Evolutionary conservation across 1,140 invertebrate genomes (phyloP).

Genomic region (Pantala flavescens): DNA sequence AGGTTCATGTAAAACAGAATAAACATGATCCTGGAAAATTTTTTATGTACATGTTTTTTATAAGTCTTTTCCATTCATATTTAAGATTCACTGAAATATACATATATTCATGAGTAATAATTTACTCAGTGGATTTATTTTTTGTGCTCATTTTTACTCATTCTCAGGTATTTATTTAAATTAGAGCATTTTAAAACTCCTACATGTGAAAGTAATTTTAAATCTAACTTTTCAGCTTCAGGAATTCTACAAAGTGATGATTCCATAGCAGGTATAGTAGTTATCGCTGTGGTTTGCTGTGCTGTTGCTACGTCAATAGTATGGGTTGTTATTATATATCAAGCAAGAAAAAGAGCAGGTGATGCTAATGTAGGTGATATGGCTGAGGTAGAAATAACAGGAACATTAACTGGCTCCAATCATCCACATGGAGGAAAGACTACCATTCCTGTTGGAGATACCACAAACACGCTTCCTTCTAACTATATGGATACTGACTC

Average conservation of each 20-base stretch:
- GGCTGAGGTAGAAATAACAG: neutral
- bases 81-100: too few relatives aligned
- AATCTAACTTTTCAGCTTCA: constrained; percentile 31
- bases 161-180: too few relatives aligned
- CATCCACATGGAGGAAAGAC: neutral
- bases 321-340: constrained; percentile 87
- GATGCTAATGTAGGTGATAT: constrained; percentile 15
- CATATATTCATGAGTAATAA: too few relatives aligned
- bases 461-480: constrained; percentile 24
- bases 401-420: neutral
- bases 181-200: too few relatives aligned
- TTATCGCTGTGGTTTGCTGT: constrained; percentile 81
- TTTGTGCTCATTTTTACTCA: too few relatives aligned
- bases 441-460: constrained; percentile 34
- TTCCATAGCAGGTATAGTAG: constrained; percentile 67
- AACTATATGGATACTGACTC: constrained; percentile 33
- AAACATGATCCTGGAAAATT: too few relatives aligned
- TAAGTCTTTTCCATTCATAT: too few relatives aligned
- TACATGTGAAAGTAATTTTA: too few relatives aligned
- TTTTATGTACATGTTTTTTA: too few relatives aligned
- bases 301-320: constrained; percentile 79
- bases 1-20: too few relatives aligned
- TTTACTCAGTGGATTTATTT: too few relatives aligned
- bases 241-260: constrained; percentile 44
- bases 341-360: constrained; percentile 54